These are phyloP conservation scores for Globodera rostochiensis DNA, from an alignment of 1,140 invertebrate species.

Conservation along the genomic window DNA sequence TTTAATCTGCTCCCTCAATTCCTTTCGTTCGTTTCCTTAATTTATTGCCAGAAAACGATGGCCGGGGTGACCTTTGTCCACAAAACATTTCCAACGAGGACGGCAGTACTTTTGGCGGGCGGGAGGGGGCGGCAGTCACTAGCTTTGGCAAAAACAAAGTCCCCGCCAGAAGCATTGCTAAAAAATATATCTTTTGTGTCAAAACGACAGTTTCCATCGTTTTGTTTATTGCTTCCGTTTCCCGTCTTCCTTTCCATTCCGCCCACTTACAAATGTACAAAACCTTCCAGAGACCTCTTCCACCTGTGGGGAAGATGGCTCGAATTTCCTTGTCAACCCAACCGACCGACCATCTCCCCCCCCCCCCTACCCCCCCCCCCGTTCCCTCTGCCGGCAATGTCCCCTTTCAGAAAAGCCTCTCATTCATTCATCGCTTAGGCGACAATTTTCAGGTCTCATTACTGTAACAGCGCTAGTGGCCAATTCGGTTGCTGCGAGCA, in stretches of 20 bases:
- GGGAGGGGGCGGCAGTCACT: background rate
- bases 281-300: background rate
- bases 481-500: slow-evolving; percentile 65
- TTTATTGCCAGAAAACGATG: no score
- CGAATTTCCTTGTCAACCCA: background rate
- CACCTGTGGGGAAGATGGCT: background rate
- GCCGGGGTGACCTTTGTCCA: background rate
- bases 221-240: no score
- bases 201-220: no score
- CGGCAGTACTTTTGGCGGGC: background rate
- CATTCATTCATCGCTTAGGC: background rate
- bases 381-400: no score
- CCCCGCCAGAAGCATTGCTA: no score
- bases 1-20: background rate
- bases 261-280: no score
- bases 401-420: background rate
- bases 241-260: no score
- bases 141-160: no score
- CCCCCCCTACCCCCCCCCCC: no score
- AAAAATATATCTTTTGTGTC: no score
- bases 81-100: background rate
- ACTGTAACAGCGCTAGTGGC: slow-evolving; percentile 29
- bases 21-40: no score
- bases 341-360: background rate
- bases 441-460: slow-evolving; percentile 54